Base-by-base conservation (phyloP, 2,113 vertebrate species). In the Turnix velox region DNA sequence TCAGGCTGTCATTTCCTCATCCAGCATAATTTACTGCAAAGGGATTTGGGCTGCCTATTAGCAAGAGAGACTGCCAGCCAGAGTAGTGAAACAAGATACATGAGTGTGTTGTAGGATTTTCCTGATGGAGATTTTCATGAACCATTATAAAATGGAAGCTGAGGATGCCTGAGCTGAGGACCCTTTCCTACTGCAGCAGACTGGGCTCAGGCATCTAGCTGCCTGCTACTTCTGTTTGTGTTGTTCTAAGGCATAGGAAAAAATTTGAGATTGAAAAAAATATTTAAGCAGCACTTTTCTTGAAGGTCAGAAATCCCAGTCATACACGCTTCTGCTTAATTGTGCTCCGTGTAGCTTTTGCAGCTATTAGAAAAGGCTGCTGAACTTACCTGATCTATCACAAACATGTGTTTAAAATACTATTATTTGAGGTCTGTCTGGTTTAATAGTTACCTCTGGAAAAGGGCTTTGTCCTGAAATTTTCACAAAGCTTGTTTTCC, bases 371-470 rank as follows among this genome's bases (percentile, higher is more conserved):
- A 20, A 79, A 67, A 62, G 55, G n/a, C 46, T 88, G 25, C 20
- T 86, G 63, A 62, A 62, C 23, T 58, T 35, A 30, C 75, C 40
- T 67, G 51, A 46, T 87, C 42, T 72, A 4, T 82, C 57, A 45
- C 22, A 84, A 95, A 63, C 46, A 27, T 15, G 12, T 42, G 12
- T 91, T 90, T 93, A 92, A 88, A 92, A 87, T 75, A 52, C 69
- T 37, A 37, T 84, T 46, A 48, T 87, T 91, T 0, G 0, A 57
- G 69, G 84, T 92, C 74, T 72, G 40, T 82, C 91, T 94, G 93
- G 69, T 86, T 92, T 94, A 87, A 20, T 57, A 92, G 84, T 89
- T 91, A 95, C 57, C 69, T 72, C 84, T 89, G 73, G 73, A 92
- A 93, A 87, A 68, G 15, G 59, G 73, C 73, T 87, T 93, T 92